Base-by-base conservation (phyloP, 2,888 invertebrate species). In the Cecidostiba fungosa region DNA sequence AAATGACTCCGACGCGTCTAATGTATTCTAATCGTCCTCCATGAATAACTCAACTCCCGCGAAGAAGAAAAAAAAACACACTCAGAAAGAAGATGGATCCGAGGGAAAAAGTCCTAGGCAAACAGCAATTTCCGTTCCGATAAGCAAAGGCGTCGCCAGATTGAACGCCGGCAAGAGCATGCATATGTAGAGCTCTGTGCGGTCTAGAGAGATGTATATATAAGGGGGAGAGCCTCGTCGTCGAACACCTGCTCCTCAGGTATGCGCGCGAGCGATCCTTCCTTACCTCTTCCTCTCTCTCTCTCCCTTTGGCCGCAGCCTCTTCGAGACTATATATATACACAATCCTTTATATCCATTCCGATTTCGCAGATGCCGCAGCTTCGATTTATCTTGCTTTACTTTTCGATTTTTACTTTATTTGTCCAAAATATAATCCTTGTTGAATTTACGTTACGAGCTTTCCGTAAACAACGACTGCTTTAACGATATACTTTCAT, bases 211-310 rank as follows among this genome's bases (percentile, higher is more conserved):
- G 12, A 43, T 16, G 50, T 54, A 54, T 54, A n/a, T n/a, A 16
- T 54, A 14, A 59, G 23, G n/a, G 54, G n/a, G 23, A 59, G 54
- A 59, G 54, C n/a, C 6, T 59, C 54, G 54, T 19, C 43, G 81
- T 39, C 43, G 77, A 77, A 78, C 84, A 84, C 78, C 84, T 84
- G 84, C 84, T 72, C 36, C 78, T 84, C 78, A 78, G 84, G 73
- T 84, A 84, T 78, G 72, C 59, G 72, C 29, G 69, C 69, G 29
- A 14, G 69, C 26, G 62, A 76, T 43, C 43, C 59, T 73, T 81
- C 62, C 62, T 74, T 32, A 14, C 29, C 70, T 29, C 50, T 78
- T 59, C 36, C 54, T 70, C 54, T 59, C 47, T 32, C 4, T 36
- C 29, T 47, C 26, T 72, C 14, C 29, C 66, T 66, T 66, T 59